A percentile compares a stretch with the other conserved stretches of the same genome.
phyloP scores from a whole-genome alignment of 2,797 vertebrate species.

The Okamejei kenojei region DNA sequence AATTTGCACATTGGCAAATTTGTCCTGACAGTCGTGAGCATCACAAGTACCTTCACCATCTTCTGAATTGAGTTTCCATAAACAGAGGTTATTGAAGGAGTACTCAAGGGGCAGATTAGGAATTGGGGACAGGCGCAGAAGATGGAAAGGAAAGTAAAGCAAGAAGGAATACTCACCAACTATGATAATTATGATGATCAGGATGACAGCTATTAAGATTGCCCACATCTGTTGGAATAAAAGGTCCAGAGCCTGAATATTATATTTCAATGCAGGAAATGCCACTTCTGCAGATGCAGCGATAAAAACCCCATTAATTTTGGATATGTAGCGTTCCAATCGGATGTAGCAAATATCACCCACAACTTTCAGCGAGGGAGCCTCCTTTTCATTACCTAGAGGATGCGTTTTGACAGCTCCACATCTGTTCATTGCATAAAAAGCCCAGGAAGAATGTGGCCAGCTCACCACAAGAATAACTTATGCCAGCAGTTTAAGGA shows the following conservation, averaged over 20 bases:
- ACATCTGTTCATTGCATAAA: neutral
- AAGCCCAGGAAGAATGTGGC: neutral
- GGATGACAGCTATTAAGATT: conserved; percentile 57
- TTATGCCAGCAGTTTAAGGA: neutral
- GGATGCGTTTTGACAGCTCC: neutral
- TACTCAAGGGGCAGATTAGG: too few relatives aligned
- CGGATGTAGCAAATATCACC: neutral
- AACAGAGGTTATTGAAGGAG: too few relatives aligned
- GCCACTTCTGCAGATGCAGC: neutral
- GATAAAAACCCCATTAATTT: neutral
- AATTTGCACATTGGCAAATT: too few relatives aligned
- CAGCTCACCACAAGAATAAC: too few relatives aligned
- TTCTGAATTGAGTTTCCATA: too few relatives aligned
- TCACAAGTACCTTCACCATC: too few relatives aligned
- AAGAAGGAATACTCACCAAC: conserved; percentile 55
- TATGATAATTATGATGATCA: conserved; percentile 63
- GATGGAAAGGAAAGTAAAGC: too few relatives aligned
- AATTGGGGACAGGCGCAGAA: too few relatives aligned
- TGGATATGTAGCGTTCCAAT: too few relatives aligned
- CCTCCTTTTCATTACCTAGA: neutral
- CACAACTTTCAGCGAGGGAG: neutral
- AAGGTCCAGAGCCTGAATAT: neutral
- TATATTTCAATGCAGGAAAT: neutral
- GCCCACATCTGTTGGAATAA: conserved; percentile 63
- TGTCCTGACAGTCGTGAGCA: too few relatives aligned